These are phyloP conservation scores for Steinernema carpocapsae DNA, from an alignment of 2,888 invertebrate species.

Conservation along the genomic window DNA sequence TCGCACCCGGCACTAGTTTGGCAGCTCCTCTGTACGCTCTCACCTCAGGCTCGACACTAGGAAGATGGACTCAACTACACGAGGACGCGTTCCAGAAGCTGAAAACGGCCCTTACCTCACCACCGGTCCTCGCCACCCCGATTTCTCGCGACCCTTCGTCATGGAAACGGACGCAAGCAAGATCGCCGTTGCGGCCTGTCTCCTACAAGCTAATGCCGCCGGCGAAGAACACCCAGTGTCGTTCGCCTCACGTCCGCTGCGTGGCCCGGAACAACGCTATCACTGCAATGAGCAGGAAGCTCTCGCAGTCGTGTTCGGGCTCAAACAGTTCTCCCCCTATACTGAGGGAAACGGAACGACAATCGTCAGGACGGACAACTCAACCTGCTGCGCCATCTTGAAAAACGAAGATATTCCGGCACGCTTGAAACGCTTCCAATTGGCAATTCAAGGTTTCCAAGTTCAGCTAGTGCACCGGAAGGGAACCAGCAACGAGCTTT, in stretches of 20 bases:
- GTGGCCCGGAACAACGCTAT: constrained; percentile 39
- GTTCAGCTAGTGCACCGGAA: not conserved
- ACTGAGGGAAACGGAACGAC: constrained; percentile 39
- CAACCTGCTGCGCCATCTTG: constrained; percentile 38
- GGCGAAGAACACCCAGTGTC: constrained; percentile 38
- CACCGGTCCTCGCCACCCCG: constrained; percentile 39
- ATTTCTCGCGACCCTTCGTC: not conserved
- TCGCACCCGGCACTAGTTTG: no score
- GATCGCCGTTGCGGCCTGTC: constrained; percentile 42
- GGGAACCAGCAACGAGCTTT: not conserved
- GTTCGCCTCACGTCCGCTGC: constrained; percentile 41
- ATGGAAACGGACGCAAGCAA: constrained; percentile 43
- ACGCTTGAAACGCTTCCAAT: constrained; percentile 41
- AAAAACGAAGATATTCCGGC: constrained; percentile 39
- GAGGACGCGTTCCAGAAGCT: constrained; percentile 24
- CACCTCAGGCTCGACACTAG: no score
- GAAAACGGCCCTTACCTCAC: constrained; percentile 22
- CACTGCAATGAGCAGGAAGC: constrained; percentile 44
- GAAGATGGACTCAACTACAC: no score
- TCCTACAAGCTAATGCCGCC: constrained; percentile 38
- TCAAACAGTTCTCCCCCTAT: constrained; percentile 42
- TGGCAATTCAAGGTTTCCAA: constrained; percentile 36
- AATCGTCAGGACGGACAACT: constrained; percentile 40
- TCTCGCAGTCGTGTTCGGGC: constrained; percentile 38
- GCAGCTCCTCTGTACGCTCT: no score